A percentile compares a stretch with the other conserved stretches of the same genome.
Evolutionary conservation across 30 jellyfish, hydroid and myxozoan species (phyloP).

Genomic region (Aurelia coerulea): DNA sequence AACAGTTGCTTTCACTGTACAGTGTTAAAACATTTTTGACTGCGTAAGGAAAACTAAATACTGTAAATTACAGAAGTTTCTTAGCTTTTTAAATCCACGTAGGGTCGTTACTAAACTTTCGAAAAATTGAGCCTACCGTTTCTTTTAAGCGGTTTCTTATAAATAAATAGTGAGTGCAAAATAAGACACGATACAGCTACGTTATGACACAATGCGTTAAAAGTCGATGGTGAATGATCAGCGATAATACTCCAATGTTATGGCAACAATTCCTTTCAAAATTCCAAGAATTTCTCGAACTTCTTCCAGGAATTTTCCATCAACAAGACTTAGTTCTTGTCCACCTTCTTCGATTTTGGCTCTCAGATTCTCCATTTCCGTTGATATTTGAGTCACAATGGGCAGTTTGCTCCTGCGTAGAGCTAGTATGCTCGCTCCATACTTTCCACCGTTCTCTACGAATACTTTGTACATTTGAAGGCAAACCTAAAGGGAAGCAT

Average conservation of each 20-base stretch:
- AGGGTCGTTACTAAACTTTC: no score
- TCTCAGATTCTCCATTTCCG: constrained; percentile 58
- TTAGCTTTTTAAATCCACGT: no score
- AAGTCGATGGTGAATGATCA: neutral
- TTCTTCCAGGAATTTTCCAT: constrained; percentile 66
- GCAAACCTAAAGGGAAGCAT: constrained; percentile 38
- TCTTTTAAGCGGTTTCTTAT: no score
- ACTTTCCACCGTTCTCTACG: constrained; percentile 50
- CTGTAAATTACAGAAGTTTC: no score
- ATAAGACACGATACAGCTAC: no score
- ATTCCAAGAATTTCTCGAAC: constrained; percentile 56
- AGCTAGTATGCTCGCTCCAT: constrained; percentile 70
- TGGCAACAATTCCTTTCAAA: constrained; percentile 48
- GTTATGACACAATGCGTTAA: no score
- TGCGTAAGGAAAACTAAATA: no score
- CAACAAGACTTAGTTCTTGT: constrained; percentile 56
- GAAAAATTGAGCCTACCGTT: no score
- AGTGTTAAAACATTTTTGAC: no score
- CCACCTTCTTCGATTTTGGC: constrained; percentile 68
- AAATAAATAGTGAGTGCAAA: no score
- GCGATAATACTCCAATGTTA: constrained; percentile 50
- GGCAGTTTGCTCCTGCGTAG: constrained; percentile 64
- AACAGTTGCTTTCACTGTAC: no score
- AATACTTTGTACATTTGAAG: constrained; percentile 50
- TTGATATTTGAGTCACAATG: constrained; percentile 30